Evolutionary conservation across 2,888 invertebrate genomes (phyloP).

Genomic region (Lasioglossum villosulum): DNA sequence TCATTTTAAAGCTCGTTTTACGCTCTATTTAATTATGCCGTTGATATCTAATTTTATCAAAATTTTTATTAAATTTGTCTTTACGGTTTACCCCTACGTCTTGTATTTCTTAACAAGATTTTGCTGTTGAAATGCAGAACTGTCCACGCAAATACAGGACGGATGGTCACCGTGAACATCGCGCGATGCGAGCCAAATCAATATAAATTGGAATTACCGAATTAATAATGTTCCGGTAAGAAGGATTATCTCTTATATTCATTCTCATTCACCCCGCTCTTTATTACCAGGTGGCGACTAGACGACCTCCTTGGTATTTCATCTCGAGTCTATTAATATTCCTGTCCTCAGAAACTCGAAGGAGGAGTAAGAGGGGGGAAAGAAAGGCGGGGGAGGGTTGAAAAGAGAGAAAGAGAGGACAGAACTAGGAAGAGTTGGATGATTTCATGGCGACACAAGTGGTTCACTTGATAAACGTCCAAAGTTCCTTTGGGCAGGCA

Average conservation of each 20-base stretch:
- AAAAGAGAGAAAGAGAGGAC: not conserved
- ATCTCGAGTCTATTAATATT: conserved; percentile 72
- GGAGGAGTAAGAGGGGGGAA: not conserved
- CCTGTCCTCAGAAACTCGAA: conserved; percentile 34
- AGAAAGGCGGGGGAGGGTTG: not conserved
- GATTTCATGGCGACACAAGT: conserved; percentile 59
- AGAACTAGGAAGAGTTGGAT: conserved; percentile 30
- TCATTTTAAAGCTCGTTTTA: too few species aligned
- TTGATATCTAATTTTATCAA: too few species aligned
- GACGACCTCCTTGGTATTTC: conserved; percentile 66
- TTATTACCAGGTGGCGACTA: conserved; percentile 62
- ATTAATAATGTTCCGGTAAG: not conserved
- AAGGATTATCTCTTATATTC: conserved; percentile 36
- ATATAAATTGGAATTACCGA: not conserved
- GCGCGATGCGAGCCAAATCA: not conserved
- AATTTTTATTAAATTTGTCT: too few species aligned
- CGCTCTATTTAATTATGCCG: too few species aligned
- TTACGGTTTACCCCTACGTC: too few species aligned
- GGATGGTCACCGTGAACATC: too few species aligned
- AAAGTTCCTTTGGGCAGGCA: conserved; percentile 63
- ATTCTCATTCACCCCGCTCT: conserved; percentile 58
- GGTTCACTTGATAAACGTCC: conserved; percentile 66
- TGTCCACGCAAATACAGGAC: too few species aligned
- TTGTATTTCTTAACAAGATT: too few species aligned
- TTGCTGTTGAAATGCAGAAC: too few species aligned